Percentiles rank a stretch among this genome's conserved stretches.
These are phyloP conservation scores for Sarcophaga variegata DNA, from an alignment of 2,888 invertebrate genomes.

Conservation along the genomic window DNA sequence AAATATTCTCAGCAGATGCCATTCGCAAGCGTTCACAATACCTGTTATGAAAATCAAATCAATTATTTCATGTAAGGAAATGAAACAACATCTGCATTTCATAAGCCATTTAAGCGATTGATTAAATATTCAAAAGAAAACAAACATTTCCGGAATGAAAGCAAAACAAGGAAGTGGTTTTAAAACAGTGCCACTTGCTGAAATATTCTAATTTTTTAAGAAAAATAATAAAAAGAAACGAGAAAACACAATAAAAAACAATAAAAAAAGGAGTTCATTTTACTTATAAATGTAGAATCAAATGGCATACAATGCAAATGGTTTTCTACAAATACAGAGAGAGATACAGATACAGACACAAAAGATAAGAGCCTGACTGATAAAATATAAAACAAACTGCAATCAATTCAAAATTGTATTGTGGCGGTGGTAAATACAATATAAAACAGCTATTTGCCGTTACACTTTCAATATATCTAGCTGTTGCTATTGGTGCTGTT, in stretches of 20 bases:
- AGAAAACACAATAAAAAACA: background rate
- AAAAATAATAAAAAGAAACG: background rate
- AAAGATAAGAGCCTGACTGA: background rate
- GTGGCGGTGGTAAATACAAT: constrained; percentile 7
- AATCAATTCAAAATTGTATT: constrained; percentile 50
- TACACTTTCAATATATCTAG: constrained; percentile 18
- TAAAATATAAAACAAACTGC: background rate
- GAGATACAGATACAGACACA: no score
- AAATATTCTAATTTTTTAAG: background rate
- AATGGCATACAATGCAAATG: background rate
- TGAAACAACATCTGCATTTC: constrained; percentile 20
- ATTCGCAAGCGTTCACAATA: background rate
- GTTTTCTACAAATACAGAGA: background rate
- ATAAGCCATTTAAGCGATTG: constrained; percentile 5
- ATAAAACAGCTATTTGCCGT: background rate
- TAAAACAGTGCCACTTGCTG: background rate
- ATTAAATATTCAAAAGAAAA: constrained; percentile 34
- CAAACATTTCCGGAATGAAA: constrained; percentile 26
- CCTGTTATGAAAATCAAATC: background rate
- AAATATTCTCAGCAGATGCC: background rate
- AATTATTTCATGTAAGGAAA: constrained; percentile 15
- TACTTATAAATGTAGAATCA: background rate
- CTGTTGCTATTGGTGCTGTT: background rate
- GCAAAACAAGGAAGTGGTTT: background rate
- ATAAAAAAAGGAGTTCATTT: background rate